Conservation (phyloP, 2,113 vertebrate genomes). For the Isurus oxyrinchus region DNA sequence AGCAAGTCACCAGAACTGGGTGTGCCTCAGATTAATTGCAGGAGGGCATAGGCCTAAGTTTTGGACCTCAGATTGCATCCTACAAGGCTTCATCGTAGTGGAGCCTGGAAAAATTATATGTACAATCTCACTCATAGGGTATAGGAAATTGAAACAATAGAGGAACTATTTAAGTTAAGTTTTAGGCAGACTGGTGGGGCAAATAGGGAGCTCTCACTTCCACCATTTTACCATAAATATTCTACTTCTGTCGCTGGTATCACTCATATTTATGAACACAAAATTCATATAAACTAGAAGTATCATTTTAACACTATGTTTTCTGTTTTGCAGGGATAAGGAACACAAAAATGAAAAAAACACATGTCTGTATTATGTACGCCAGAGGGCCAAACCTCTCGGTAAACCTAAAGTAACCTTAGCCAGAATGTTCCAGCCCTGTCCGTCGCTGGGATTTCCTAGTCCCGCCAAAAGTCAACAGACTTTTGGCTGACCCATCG, state of each 20-base stretch:
- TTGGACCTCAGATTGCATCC: neutral
- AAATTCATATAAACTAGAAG: neutral
- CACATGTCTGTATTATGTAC: neutral
- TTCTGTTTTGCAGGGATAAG: neutral
- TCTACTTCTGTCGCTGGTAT: neutral
- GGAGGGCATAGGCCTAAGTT: neutral
- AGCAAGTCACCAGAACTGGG: no score
- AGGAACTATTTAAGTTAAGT: neutral
- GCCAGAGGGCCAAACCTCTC: neutral
- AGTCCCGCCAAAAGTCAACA: no score
- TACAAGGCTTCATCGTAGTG: neutral
- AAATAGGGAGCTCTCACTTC: neutral
- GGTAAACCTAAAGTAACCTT: neutral
- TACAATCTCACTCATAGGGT: neutral
- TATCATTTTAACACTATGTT: neutral
- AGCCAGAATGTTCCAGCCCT: no score
- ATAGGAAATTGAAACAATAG: neutral
- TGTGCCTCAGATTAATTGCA: neutral
- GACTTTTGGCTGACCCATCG: no score
- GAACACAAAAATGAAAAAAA: neutral
- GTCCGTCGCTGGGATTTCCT: no score
- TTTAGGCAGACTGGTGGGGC: neutral
- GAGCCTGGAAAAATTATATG: neutral
- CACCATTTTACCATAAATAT: neutral
- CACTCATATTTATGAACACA: neutral